Evolutionary conservation across 2,888 invertebrate genomes (phyloP), one percentile per base, ranked within the genome.

Genomic region (Macrosoma leucophasiata): DNA sequence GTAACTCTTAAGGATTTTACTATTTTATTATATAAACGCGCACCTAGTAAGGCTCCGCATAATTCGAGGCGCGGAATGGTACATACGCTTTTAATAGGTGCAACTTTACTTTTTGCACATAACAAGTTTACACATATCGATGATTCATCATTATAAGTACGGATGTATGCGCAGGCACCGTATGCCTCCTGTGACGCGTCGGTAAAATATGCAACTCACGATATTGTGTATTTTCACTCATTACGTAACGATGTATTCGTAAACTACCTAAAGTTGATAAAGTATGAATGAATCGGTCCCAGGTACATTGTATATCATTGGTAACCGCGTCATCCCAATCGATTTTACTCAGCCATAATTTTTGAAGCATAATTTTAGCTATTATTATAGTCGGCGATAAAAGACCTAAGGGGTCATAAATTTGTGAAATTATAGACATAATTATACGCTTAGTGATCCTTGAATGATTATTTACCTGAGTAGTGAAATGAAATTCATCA

Each of bases 21-120:
- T 20, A 41, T 41, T 10, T 31, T 27, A 3, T 36, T 23, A 15
- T 21, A 19, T n/a, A 35, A 19, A 21, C 18, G 29, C 3, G 38
- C 41, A 19, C 36, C 41, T 15, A 36, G 13, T 9, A 33, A 17
- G 2, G 49, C 53, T 4, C 45, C 52, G 14, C 48, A 49, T 4
- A 55, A 29, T 19, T 8, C 27, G 25, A 12, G 21, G 33, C 27
- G 17, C 11, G 27, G 27, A 10, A 27, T 27, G 4, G 10, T 27
- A 6, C 34, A 28, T 1, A 27, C 12, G 8, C 18, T 8, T 27
- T 27, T 19, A 35, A 29, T 3, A 8, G 39, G 23, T 10, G 39
- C 30, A 18, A 43, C 23, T 13, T 22, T 10, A 25, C 10, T 28
- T 31, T 36, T 31, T 18, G 36, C 11, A 21, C 29, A 29, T 10